Evolutionary conservation across 1,140 invertebrate species (phyloP).

Genomic region (Limonius californicus): DNA sequence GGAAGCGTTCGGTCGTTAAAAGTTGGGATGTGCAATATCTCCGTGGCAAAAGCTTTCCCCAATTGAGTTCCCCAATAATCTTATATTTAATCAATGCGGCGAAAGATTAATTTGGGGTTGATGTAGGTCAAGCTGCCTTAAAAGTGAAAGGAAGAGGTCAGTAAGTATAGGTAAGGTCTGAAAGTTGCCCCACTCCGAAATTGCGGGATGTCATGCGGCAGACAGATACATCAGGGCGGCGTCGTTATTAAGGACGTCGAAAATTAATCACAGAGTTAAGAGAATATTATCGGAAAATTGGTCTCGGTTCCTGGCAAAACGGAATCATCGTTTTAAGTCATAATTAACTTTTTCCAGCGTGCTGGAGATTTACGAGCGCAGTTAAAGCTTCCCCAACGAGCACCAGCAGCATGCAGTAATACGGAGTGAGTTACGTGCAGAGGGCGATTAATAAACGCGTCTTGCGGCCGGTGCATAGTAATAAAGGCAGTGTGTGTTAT

Average conservation of each 20-base stretch:
- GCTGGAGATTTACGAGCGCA: slow-evolving; percentile 15
- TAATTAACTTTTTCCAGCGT: slow-evolving; percentile 21
- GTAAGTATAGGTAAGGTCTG: background rate
- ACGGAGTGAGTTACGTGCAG: background rate
- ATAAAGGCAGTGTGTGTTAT: slow-evolving; percentile 5
- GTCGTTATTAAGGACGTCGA: slow-evolving; percentile 15
- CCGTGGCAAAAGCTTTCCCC: no score
- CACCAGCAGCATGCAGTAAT: background rate
- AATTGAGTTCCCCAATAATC: no score
- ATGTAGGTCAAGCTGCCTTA: no score
- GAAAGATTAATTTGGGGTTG: no score
- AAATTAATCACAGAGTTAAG: slow-evolving; percentile 24
- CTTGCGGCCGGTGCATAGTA: background rate
- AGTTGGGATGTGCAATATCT: no score
- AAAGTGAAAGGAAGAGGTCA: no score
- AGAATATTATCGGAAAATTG: slow-evolving; percentile 25
- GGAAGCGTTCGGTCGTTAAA: no score
- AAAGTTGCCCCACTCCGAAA: background rate
- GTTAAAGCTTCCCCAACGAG: background rate
- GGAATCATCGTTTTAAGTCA: slow-evolving; percentile 23
- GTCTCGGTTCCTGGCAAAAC: slow-evolving; percentile 13
- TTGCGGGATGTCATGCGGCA: background rate
- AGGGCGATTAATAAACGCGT: background rate
- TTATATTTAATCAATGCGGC: no score
- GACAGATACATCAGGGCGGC: slow-evolving; percentile 9